Evolutionary conservation across 2,888 invertebrate species (phyloP).

Genomic region (Priocnemis perturbator): DNA sequence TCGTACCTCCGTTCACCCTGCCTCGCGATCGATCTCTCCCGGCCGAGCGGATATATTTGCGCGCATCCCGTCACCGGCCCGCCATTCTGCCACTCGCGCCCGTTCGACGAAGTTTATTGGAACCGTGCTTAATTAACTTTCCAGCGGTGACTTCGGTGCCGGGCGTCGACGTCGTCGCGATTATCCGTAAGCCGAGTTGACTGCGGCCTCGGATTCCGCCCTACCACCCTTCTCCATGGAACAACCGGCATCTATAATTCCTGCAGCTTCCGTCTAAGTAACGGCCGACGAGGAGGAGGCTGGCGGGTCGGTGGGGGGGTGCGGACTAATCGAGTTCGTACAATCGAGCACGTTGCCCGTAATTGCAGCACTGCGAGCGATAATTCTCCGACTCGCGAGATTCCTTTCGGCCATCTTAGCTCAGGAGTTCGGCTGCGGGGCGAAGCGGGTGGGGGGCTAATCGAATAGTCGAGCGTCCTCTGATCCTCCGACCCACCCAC

Average conservation of each 20-base stretch:
- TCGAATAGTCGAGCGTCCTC: too few species aligned
- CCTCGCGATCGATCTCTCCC: constrained; percentile 17
- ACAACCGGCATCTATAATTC: constrained; percentile 29
- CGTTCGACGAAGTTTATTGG: constrained; percentile 50
- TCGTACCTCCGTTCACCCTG: constrained; percentile 12
- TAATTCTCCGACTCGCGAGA: not conserved
- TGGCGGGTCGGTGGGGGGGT: too few species aligned
- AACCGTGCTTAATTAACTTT: constrained; percentile 57
- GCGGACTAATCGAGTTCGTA: constrained; percentile 34
- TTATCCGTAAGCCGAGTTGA: constrained; percentile 43
- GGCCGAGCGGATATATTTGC: constrained; percentile 7
- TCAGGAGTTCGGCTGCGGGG: constrained; percentile 35
- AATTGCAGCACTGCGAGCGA: constrained; percentile 14
- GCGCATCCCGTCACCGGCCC: constrained; percentile 9
- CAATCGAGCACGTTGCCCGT: constrained; percentile 13
- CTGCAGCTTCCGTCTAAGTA: constrained; percentile 31
- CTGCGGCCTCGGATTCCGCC: constrained; percentile 29
- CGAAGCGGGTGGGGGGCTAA: constrained; percentile 20
- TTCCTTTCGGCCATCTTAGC: constrained; percentile 6
- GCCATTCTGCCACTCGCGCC: constrained; percentile 5
- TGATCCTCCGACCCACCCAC: too few species aligned
- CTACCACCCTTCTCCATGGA: constrained; percentile 3
- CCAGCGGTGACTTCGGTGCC: constrained; percentile 42
- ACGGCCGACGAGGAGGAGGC: too few species aligned
- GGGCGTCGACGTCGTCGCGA: constrained; percentile 40